Percentiles rank a stretch among this genome's conserved stretches.
These are phyloP conservation scores for Chlamydotis undulata DNA, from an alignment of 2,113 vertebrate species.

Conservation along the genomic window DNA sequence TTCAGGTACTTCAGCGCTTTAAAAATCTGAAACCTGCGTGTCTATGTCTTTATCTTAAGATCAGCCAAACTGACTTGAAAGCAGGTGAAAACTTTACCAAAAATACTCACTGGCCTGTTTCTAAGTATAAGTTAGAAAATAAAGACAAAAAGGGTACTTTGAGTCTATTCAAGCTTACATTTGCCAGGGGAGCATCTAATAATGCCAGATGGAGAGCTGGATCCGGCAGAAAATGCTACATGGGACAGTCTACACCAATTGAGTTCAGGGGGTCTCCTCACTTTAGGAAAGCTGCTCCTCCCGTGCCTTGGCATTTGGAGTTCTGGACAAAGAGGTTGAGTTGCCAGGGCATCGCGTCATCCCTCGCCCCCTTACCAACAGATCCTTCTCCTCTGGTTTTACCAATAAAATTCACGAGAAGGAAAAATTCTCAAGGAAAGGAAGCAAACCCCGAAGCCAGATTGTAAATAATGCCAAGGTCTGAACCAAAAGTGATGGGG, in stretches of 20 bases:
- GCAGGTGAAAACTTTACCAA: neutral
- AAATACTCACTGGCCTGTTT: constrained; percentile 8
- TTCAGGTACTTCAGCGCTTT: constrained; percentile 39
- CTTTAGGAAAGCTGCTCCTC: neutral
- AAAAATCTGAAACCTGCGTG: constrained; percentile 25
- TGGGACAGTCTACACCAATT: neutral
- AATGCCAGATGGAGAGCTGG: neutral
- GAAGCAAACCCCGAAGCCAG: neutral
- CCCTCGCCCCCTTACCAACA: neutral
- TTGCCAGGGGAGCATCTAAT: neutral
- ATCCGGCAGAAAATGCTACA: neutral
- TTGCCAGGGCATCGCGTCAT: neutral
- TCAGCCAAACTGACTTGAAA: neutral
- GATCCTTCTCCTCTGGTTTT: neutral
- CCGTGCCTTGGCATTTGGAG: neutral
- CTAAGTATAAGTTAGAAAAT: neutral
- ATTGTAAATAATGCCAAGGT: neutral
- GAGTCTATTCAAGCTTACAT: neutral
- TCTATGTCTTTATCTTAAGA: neutral
- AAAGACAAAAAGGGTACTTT: neutral
- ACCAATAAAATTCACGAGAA: neutral
- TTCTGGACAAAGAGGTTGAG: neutral
- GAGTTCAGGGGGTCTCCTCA: neutral
- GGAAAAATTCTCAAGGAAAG: neutral
- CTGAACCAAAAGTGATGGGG: neutral